These are phyloP conservation scores for Augiades crinisus DNA, from an alignment of 2,888 invertebrate species.

Conservation along the genomic window DNA sequence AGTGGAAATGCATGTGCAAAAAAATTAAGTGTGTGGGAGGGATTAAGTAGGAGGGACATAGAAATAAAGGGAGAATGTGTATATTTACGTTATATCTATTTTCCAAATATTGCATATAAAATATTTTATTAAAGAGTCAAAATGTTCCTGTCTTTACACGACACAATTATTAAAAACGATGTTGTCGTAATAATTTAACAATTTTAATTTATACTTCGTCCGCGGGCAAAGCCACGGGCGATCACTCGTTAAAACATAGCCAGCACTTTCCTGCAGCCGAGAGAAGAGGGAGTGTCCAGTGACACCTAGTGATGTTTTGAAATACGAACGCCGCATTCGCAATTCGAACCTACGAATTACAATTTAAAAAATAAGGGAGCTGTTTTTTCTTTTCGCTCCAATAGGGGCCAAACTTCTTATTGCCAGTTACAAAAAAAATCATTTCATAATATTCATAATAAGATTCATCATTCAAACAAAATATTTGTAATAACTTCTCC, in stretches of 20 bases:
- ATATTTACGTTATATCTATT: no score
- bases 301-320: conserved; percentile 80
- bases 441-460: no score
- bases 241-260: neutral
- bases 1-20: no score
- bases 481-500: no score
- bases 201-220: neutral
- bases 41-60: no score
- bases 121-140: no score
- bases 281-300: conserved; percentile 72
- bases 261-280: conserved; percentile 48
- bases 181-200: neutral
- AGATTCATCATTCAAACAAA: no score
- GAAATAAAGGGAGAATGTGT: no score
- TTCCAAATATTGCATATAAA: no score
- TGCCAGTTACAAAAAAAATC: neutral
- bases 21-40: no score
- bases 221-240: neutral
- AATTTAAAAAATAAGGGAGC: conserved; percentile 73
- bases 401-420: conserved; percentile 32
- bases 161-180: no score
- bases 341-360: conserved; percentile 80
- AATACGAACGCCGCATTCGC: conserved; percentile 79
- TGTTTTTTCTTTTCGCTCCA: conserved; percentile 59
- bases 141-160: no score